Evolutionary conservation across 1,140 invertebrate genomes (phyloP), one percentile per base, ranked within the genome.

Genomic region (Bombus difficillimus): DNA sequence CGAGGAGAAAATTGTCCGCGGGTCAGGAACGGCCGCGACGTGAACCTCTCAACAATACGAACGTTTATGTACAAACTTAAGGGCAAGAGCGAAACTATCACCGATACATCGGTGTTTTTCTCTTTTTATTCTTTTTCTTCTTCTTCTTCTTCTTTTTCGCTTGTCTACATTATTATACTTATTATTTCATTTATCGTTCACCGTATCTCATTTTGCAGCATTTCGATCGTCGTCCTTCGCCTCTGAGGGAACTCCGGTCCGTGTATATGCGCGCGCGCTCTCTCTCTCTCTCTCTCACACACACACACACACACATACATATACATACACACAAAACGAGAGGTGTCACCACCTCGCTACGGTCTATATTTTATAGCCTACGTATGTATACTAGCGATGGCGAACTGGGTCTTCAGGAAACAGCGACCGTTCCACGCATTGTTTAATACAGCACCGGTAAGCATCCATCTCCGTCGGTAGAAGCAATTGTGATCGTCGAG

Each of bases 21-120:
- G n/a, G 5, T 15, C 72, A 25, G 15, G 28, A 41, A n/a, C 18
- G n/a, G n/a, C 25, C 68, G 78, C 71, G 78, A 18, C 69, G 59
- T 34, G 59, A 68, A 80, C 78, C 74, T 43, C 71, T 62, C 83
- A 47, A 86, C 87, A 68, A 86, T 88, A 89, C 71, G 82, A 89
- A 89, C 66, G 28, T 53, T 80, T 93, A 93, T 93, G 85, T 93
- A 93, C 92, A 93, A 90, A 92, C 79, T 53, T 78, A 88, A 83
- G 74, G 84, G 74, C 88, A 91, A 91, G 75, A 91, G 87, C 78
- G 71, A 89, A 87, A 89, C 87, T 90, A 87, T 91, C 90, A 87
- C 87, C 86, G 86, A 88, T 68, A 53, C n/a, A 59, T 57, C 37
- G 53, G 37, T 41, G 39, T 43, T 71, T 53, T 18, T 79, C 32